These are phyloP conservation scores for Desmodus rotundus DNA, from an alignment of 2,113 vertebrate species.

Conservation along the genomic window DNA sequence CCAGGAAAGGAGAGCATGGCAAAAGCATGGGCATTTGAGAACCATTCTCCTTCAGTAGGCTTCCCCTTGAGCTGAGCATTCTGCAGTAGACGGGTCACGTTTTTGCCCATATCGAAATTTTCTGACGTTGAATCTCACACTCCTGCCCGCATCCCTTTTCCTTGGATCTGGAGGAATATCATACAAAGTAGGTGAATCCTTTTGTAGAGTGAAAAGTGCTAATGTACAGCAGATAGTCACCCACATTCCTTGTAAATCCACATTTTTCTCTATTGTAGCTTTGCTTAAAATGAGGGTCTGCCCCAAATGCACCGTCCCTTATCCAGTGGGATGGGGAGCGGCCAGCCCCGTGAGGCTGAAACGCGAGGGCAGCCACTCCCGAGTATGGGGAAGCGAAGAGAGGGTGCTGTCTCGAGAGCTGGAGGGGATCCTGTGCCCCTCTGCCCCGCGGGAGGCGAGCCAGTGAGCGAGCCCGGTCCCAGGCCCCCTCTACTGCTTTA, in stretches of 20 bases:
- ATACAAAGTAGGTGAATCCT: not conserved
- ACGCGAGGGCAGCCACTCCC: not conserved
- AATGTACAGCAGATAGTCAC: slow-evolving; percentile 29
- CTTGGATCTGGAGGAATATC: not conserved
- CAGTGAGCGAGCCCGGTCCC: not conserved
- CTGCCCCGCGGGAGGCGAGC: rapidly evolving
- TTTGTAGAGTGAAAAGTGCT: slow-evolving; percentile 8
- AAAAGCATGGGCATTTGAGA: not conserved
- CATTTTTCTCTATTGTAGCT: slow-evolving; percentile 18
- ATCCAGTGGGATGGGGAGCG: not conserved
- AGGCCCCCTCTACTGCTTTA: not conserved
- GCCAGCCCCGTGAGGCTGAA: not conserved
- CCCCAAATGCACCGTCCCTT: not conserved
- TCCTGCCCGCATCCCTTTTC: not conserved
- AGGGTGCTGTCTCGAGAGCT: not conserved
- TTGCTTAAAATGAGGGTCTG: slow-evolving; percentile 16
- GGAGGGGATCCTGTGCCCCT: not conserved
- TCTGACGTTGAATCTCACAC: not conserved
- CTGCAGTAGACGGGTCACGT: not conserved
- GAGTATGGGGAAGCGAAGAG: not conserved
- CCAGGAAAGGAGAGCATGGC: not conserved
- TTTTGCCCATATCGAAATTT: not conserved
- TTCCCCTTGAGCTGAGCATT: not conserved
- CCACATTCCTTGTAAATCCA: slow-evolving; percentile 38
- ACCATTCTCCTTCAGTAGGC: not conserved